Conservation (phyloP, 2,888 invertebrate genomes). For the Pteria penguin region DNA sequence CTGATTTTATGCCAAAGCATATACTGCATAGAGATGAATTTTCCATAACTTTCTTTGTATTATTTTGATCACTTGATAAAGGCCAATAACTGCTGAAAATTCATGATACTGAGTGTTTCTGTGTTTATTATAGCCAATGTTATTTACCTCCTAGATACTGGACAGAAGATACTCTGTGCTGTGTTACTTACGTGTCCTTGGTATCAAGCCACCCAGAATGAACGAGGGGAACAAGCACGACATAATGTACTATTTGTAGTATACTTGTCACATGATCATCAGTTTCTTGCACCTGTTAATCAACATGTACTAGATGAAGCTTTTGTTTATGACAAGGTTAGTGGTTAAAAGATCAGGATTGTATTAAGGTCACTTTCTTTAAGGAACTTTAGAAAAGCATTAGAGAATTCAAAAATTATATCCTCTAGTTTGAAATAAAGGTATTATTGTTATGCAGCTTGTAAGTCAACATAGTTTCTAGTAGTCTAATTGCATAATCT, state of each 20-base stretch:
- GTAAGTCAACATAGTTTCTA: too few relatives aligned
- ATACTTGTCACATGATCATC: slow-evolving; percentile 62
- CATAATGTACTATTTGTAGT: slow-evolving; percentile 72
- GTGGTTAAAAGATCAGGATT: too few relatives aligned
- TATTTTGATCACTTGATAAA: too few relatives aligned
- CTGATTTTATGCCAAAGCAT: too few relatives aligned
- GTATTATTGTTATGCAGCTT: not conserved
- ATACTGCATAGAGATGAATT: too few relatives aligned
- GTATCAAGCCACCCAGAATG: slow-evolving; percentile 67
- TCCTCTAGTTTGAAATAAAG: not conserved
- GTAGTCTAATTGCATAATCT: too few relatives aligned
- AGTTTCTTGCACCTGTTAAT: slow-evolving; percentile 69
- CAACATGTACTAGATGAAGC: slow-evolving; percentile 64
- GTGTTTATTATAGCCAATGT: too few relatives aligned
- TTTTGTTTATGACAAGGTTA: slow-evolving; percentile 71
- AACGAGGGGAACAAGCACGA: slow-evolving; percentile 73
- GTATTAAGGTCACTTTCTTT: not conserved
- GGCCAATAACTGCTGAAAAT: too few relatives aligned
- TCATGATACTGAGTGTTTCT: too few relatives aligned
- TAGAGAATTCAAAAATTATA: not conserved
- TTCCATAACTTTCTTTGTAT: too few relatives aligned
- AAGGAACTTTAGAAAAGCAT: not conserved
- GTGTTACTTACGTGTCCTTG: slow-evolving; percentile 71
- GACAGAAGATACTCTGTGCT: slow-evolving; percentile 57
- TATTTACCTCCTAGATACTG: too few relatives aligned